phyloP scores from a whole-genome alignment of 2,113 vertebrate species.

The Sprattus sprattus region DNA sequence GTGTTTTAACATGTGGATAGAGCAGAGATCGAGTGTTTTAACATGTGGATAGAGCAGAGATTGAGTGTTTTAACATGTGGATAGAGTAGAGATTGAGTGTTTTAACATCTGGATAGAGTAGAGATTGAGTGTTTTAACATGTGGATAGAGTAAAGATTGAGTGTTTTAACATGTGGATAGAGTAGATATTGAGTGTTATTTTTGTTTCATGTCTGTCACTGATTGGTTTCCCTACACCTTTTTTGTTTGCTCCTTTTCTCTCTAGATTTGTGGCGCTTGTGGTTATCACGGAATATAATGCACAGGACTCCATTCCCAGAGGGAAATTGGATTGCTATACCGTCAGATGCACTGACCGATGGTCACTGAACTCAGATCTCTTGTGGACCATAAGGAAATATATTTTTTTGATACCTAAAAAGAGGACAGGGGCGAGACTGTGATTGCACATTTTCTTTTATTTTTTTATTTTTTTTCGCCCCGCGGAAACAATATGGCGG shows the following conservation, averaged over 20 bases:
- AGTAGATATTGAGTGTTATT: no score
- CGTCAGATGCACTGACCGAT: constrained; percentile 29
- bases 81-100: no score
- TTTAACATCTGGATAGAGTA: no score
- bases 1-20: background rate
- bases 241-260: constrained; percentile 19
- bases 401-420: constrained; percentile 26
- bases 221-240: constrained; percentile 26
- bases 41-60: no score
- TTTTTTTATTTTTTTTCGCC: constrained; percentile 20
- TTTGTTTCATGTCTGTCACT: background rate
- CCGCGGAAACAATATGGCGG: constrained; percentile 64
- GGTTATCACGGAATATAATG: constrained; percentile 66
- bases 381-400: constrained; percentile 36
- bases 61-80: no score
- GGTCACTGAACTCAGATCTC: constrained; percentile 49
- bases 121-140: no score
- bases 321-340: constrained; percentile 33
- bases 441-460: constrained; percentile 53
- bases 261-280: constrained; percentile 44
- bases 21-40: background rate
- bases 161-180: no score
- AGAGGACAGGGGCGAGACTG: constrained; percentile 47
- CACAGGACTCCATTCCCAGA: constrained; percentile 61
- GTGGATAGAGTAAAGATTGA: no score